Evolutionary conservation across 1,140 invertebrate species (phyloP).

Genomic region (Nasonia longicornis): DNA sequence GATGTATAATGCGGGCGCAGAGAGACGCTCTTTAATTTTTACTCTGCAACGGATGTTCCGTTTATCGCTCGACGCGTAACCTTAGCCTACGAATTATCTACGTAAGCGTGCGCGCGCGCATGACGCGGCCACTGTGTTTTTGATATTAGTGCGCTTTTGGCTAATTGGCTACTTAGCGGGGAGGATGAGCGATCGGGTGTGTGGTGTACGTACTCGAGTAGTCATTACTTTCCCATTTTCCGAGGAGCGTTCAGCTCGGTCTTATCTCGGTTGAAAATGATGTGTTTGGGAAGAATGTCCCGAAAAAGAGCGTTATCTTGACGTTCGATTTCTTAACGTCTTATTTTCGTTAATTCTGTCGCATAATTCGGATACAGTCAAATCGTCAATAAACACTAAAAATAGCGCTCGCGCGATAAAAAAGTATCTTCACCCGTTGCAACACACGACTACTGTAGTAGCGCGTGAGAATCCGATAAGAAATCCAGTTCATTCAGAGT

Average conservation of each 20-base stretch:
- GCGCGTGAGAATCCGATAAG: too few relatives aligned
- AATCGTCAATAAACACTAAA: too few relatives aligned
- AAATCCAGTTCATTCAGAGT: too few relatives aligned
- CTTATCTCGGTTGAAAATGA: background rate
- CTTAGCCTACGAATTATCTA: background rate
- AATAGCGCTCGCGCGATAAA: too few relatives aligned
- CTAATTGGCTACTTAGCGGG: background rate
- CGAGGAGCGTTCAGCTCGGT: background rate
- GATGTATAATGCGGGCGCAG: too few relatives aligned
- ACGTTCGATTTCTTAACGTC: background rate
- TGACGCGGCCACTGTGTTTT: background rate
- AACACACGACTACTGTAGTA: too few relatives aligned
- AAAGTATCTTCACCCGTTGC: too few relatives aligned
- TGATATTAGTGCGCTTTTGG: background rate
- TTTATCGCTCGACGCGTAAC: background rate
- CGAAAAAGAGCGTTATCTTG: background rate
- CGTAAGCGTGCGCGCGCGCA: background rate
- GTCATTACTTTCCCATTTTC: constrained; percentile 37
- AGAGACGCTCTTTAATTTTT: background rate
- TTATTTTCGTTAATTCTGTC: background rate
- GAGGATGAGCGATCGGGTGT: background rate
- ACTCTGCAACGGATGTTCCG: background rate
- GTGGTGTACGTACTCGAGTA: background rate
- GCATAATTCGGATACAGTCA: too few relatives aligned
- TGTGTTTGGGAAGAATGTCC: background rate